Percentiles rank a stretch among this genome's conserved stretches.
phyloP scores from a whole-genome alignment of 2,113 vertebrate species.

The Podarcis muralis region DNA sequence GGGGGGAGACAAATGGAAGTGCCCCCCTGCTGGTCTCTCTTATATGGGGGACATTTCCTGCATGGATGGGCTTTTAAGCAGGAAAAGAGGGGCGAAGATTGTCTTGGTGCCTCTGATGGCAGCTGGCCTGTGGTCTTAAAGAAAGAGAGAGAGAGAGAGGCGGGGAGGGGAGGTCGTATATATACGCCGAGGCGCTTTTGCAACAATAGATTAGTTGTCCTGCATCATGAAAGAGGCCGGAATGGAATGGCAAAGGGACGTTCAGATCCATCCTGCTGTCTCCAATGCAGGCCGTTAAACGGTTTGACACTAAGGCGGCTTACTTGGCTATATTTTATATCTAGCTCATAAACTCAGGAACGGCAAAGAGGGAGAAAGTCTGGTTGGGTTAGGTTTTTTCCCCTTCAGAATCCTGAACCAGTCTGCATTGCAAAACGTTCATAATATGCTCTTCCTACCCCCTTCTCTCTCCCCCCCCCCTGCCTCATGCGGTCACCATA shows the following conservation, averaged over 20 bases:
- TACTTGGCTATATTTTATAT: slow-evolving; percentile 10
- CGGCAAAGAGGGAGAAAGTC: slow-evolving; percentile 10
- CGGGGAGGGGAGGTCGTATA: neutral
- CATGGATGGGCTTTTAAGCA: neutral
- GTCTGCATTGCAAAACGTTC: neutral
- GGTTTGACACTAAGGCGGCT: slow-evolving; percentile 12
- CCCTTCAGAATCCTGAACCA: neutral
- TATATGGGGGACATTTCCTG: slow-evolving; percentile 13
- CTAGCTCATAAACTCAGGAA: neutral
- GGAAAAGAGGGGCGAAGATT: neutral
- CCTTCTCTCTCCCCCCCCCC: too few species aligned
- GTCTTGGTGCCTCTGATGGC: neutral
- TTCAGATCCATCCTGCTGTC: neutral
- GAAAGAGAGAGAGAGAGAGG: neutral
- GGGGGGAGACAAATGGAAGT: neutral
- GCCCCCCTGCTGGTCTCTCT: slow-evolving; percentile 6
- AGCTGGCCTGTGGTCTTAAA: neutral
- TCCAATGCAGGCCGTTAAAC: neutral
- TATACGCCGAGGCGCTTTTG: neutral
- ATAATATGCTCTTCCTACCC: neutral
- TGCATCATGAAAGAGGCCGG: neutral
- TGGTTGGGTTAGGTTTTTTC: too few species aligned
- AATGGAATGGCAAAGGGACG: neutral
- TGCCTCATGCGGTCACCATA: neutral
- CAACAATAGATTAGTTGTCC: slow-evolving; percentile 18